Conservation (phyloP, 2,888 invertebrate species). For the Cryptocheilus praepositus region DNA sequence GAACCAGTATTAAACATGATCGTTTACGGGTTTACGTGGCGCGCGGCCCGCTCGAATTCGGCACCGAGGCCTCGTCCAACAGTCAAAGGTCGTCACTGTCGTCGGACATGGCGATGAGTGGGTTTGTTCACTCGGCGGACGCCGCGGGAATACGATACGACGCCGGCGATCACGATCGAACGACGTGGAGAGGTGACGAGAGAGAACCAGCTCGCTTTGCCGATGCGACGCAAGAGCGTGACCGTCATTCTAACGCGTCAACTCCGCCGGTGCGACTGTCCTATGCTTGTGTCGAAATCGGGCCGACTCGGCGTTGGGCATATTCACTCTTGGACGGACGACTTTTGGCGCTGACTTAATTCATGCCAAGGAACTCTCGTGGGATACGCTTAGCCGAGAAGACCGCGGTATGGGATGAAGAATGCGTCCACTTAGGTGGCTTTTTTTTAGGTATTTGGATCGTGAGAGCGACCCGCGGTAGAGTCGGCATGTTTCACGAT, state of each 20-base stretch:
- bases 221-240: slow-evolving; percentile 46
- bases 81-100: slow-evolving; percentile 43
- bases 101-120: slow-evolving; percentile 23
- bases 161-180: slow-evolving; percentile 19
- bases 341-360: no score
- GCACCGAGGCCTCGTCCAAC: slow-evolving; percentile 21
- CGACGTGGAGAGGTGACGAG: slow-evolving; percentile 23
- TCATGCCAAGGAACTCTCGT: no score
- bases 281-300: background rate
- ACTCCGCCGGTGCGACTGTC: slow-evolving; percentile 1
- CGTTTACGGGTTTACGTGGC: slow-evolving; percentile 50
- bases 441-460: no score
- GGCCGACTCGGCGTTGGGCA: no score
- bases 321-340: no score
- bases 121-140: slow-evolving; percentile 27
- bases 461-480: no score
- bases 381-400: no score
- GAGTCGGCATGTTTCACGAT: no score
- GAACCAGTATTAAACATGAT: slow-evolving; percentile 51
- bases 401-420: no score
- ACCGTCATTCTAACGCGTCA: slow-evolving; percentile 39
- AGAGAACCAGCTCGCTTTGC: slow-evolving; percentile 50
- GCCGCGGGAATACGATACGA: slow-evolving; percentile 40
- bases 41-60: slow-evolving; percentile 31
- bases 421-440: no score